Conservation (phyloP, 2,797 vertebrate genomes). For the Coregonus ussuriensis region DNA sequence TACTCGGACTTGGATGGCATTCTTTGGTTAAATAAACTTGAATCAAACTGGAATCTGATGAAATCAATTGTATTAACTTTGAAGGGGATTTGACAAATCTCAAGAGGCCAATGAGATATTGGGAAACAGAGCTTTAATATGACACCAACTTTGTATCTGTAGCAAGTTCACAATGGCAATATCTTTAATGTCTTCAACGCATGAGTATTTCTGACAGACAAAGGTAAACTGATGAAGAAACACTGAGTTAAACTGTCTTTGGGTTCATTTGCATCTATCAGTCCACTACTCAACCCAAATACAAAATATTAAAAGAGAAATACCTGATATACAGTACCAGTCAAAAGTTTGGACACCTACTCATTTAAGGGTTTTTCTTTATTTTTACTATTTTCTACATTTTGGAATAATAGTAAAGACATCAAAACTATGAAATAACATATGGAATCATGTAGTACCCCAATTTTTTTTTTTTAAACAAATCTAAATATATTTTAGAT, state of each 20-base stretch:
- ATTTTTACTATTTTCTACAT: no score
- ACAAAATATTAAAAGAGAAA: constrained; percentile 4
- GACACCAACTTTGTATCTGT: constrained; percentile 22
- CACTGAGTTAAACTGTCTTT: constrained; percentile 30
- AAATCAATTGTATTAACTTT: background rate
- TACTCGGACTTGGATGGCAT: background rate
- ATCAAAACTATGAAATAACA: no score
- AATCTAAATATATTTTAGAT: no score
- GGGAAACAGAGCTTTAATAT: constrained; percentile 43
- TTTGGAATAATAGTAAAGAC: no score
- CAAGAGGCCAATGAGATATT: constrained; percentile 8
- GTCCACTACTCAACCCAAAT: constrained; percentile 25
- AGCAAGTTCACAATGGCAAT: constrained; percentile 23
- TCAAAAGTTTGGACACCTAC: no score
- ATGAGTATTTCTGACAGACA: background rate
- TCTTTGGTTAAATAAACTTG: background rate
- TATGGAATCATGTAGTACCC: no score
- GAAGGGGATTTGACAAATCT: background rate
- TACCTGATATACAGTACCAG: background rate
- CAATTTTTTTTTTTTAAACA: no score
- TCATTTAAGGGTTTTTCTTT: no score
- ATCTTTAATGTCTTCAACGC: constrained; percentile 3
- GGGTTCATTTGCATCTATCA: constrained; percentile 24
- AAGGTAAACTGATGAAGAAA: constrained; percentile 2
- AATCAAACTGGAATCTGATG: background rate